Conservation (phyloP, 1,140 invertebrate genomes). For the Euborellia annulipes region DNA sequence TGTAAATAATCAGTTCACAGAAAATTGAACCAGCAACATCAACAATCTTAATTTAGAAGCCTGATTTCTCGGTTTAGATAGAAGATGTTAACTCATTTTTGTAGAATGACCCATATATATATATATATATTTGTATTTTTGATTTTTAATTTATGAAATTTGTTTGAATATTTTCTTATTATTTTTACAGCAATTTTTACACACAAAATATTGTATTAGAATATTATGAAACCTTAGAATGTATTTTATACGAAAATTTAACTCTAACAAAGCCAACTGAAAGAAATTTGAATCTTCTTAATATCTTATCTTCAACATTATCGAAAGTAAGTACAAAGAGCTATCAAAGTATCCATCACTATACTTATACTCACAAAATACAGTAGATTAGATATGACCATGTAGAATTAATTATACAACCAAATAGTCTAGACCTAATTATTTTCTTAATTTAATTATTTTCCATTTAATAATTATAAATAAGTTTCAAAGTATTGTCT, state of each 20-base stretch:
- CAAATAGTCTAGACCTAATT: not conserved
- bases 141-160: no score
- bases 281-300: constrained; percentile 3
- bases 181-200: constrained; percentile 2
- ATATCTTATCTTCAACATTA: constrained; percentile 5
- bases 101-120: no score
- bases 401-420: not conserved
- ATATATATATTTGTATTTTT: no score
- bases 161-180: no score
- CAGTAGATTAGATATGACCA: not conserved
- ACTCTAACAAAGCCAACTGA: not conserved
- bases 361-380: not conserved
- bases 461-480: not conserved
- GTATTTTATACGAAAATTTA: constrained; percentile 8
- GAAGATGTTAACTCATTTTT: no score
- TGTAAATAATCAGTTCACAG: no score
- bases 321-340: constrained; percentile 3
- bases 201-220: constrained; percentile 1
- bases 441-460: not conserved
- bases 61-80: no score
- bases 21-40: no score
- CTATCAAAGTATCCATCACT: not conserved
- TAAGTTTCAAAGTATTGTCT: not conserved
- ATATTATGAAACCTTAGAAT: constrained; percentile 10
- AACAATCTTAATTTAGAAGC: no score